Conservation (phyloP, 2,888 invertebrate genomes). For the Orthosia gracilis region DNA sequence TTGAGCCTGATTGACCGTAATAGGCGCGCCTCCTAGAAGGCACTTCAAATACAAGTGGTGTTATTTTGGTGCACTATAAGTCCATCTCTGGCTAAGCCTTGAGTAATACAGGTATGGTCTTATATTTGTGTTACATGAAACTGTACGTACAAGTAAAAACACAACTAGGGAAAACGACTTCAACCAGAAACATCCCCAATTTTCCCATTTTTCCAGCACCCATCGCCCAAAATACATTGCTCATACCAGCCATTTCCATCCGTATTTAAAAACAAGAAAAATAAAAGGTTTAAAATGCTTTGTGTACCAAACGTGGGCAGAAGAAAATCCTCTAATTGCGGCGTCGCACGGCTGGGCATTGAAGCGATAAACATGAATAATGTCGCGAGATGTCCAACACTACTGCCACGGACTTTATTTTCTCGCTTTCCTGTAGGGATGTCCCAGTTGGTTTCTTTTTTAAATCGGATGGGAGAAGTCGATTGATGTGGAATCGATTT, state of each 20-base stretch:
- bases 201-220: neutral
- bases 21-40: no score
- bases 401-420: constrained; percentile 82
- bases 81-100: no score
- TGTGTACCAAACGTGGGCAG: constrained; percentile 72
- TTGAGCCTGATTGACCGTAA: no score
- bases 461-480: constrained; percentile 42
- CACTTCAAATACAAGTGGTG: no score
- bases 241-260: constrained; percentile 54
- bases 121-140: no score
- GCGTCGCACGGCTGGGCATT: constrained; percentile 76
- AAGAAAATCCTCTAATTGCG: constrained; percentile 87
- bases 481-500: neutral
- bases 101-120: no score
- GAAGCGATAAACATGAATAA: constrained; percentile 89
- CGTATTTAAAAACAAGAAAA: constrained; percentile 64
- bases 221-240: constrained; percentile 43
- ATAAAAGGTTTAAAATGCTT: constrained; percentile 70
- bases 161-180: no score
- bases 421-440: constrained; percentile 74
- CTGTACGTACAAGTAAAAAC: no score
- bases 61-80: no score
- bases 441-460: constrained; percentile 46
- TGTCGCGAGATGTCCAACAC: constrained; percentile 86
- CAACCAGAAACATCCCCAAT: neutral